Conservation (phyloP, 2,888 invertebrate genomes). For the Baccha elongata region DNA sequence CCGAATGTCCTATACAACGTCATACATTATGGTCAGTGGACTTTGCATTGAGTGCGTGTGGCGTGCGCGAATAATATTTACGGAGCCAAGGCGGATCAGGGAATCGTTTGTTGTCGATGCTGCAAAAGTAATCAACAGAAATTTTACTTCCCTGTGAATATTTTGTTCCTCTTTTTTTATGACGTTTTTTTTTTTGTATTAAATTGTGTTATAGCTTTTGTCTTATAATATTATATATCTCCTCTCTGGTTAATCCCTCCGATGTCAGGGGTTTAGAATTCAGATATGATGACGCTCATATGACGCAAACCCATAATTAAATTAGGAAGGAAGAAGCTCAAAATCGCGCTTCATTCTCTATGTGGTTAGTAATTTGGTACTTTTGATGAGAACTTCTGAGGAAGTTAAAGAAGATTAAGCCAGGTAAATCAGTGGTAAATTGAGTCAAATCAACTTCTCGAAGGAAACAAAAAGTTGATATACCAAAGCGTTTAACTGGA, state of each 20-base stretch:
- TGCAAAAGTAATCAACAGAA: constrained; percentile 54
- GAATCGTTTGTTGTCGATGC: not conserved
- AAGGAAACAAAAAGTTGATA: constrained; percentile 10
- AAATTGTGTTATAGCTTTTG: constrained; percentile 49
- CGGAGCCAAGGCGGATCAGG: not conserved
- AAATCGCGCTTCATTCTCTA: constrained; percentile 53
- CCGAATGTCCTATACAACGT: not conserved
- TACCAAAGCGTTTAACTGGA: not conserved
- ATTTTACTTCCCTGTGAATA: constrained; percentile 45
- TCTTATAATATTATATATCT: constrained; percentile 41
- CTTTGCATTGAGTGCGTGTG: not conserved
- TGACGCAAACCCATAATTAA: constrained; percentile 58
- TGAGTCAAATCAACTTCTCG: constrained; percentile 27
- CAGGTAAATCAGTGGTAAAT: constrained; percentile 27
- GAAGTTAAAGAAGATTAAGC: constrained; percentile 60
- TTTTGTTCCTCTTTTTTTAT: constrained; percentile 20
- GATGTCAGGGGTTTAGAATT: constrained; percentile 43
- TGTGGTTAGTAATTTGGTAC: constrained; percentile 54
- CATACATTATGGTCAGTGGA: constrained; percentile 14
- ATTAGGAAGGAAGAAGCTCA: constrained; percentile 64
- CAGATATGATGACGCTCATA: constrained; percentile 54
- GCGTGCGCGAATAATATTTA: constrained; percentile 34
- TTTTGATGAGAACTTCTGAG: constrained; percentile 60
- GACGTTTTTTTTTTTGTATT: constrained; percentile 32
- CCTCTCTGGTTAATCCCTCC: constrained; percentile 55